Evolutionary conservation across 2,888 invertebrate species (phyloP), one percentile per base, ranked within the genome.

Genomic region (Dione vanillae): DNA sequence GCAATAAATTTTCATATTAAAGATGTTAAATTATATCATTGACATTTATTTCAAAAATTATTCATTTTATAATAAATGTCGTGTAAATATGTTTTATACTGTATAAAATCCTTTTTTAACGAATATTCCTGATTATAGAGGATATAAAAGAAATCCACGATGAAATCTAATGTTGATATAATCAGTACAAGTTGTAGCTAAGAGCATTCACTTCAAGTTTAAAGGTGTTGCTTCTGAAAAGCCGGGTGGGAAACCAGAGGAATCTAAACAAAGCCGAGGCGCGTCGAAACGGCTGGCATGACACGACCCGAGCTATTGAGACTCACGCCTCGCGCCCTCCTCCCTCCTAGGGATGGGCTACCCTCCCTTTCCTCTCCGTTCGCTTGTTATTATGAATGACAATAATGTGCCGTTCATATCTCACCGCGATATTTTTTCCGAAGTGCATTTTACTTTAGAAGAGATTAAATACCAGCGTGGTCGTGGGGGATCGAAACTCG

Each of bases 321-420:
- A 82, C 80, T 77, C 78, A 78, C 78, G 75, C 72, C 79, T 73
- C 78, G 76, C 77, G 73, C 74, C 68, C 52, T 69, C 71, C 52
- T 65, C 76, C 71, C 74, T 76, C 70, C 70, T 72, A 75, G 78
- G 78, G 80, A 83, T 81, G 78, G 78, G 80, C 83, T 81, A 69
- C 70, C 82, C 78, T 80, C 78, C 80, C 58, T 59, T 75, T 72
- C 76, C 78, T 74, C 75, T 73, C 64, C 69, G 49, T 76, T 76
- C 77, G 79, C 80, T 80, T 80, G 89, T 89, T 90, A 91, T 92
- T 90, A 91, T 93, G 91, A 92, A 92, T 91, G 92, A 92, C 92
- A 92, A 92, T 92, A 91, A 85, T 88, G 87, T 85, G 83, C 85
- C 85, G 86, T 84, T 79, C 86, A 88, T 88, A 88, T 85, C 85